Percentiles rank a stretch among this genome's conserved stretches.
phyloP scores from a whole-genome alignment of 2,113 vertebrate species.

The Cyphomyrus discorhynchus region DNA sequence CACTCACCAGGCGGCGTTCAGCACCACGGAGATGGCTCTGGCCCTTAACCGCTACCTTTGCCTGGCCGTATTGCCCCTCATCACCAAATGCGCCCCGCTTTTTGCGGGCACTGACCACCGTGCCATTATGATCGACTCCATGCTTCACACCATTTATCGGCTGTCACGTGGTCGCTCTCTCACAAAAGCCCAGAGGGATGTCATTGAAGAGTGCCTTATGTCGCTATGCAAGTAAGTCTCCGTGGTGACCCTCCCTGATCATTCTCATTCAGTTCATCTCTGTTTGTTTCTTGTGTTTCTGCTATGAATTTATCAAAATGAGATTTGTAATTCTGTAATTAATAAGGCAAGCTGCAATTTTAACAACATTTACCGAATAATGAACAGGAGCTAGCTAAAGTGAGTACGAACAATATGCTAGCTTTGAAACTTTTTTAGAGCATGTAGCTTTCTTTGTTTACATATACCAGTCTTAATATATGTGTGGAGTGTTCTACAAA shows the following conservation, averaged over 20 bases:
- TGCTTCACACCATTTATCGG: constrained; percentile 91
- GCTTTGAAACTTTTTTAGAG: background rate
- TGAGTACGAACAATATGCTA: background rate
- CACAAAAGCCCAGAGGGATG: constrained; percentile 88
- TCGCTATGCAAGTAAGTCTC: constrained; percentile 75
- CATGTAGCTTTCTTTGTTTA: background rate
- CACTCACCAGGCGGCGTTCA: constrained; percentile 69
- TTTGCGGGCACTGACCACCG: constrained; percentile 88
- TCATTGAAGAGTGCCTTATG: constrained; percentile 93
- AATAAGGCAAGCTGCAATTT: background rate
- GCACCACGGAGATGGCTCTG: constrained; percentile 92
- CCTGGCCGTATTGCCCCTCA: constrained; percentile 80
- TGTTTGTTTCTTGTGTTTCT: background rate
- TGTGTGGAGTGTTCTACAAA: background rate
- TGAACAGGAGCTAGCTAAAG: background rate
- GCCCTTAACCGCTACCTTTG: constrained; percentile 89
- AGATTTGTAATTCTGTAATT: background rate
- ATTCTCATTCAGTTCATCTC: background rate
- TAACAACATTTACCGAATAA: background rate
- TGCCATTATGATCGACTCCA: constrained; percentile 94
- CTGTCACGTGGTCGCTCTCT: constrained; percentile 86
- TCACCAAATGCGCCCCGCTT: constrained; percentile 88
- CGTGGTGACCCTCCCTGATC: background rate
- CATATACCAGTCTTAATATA: background rate
- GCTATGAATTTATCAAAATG: background rate